phyloP scores from a whole-genome alignment of 2,888 invertebrate genomes.

The Schizotus pectinicornis region DNA sequence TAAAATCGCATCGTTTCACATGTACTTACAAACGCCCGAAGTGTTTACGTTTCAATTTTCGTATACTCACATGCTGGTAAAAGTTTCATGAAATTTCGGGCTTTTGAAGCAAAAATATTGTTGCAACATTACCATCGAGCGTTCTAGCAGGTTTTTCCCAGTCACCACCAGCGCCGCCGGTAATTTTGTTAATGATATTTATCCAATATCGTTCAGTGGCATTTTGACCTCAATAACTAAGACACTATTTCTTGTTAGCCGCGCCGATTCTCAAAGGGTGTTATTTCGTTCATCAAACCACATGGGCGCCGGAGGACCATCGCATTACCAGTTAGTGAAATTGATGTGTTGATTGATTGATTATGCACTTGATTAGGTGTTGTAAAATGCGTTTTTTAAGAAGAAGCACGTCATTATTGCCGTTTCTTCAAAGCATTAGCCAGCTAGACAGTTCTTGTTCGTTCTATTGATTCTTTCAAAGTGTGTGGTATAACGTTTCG shows the following conservation, averaged over 20 bases:
- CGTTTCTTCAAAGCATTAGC: too few relatives aligned
- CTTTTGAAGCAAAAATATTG: slow-evolving; percentile 10
- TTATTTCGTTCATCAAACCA: slow-evolving; percentile 77
- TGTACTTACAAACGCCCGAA: neutral
- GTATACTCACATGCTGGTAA: too few relatives aligned
- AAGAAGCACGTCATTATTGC: slow-evolving; percentile 1
- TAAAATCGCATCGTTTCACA: slow-evolving; percentile 7
- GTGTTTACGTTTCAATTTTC: neutral
- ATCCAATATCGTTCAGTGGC: neutral
- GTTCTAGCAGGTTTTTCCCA: too few relatives aligned
- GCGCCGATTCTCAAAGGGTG: slow-evolving; percentile 75
- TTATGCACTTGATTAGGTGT: slow-evolving; percentile 27
- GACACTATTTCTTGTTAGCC: slow-evolving; percentile 62
- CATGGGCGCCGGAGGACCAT: slow-evolving; percentile 69
- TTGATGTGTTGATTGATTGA: slow-evolving; percentile 17
- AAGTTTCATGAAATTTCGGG: neutral
- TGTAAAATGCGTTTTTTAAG: neutral
- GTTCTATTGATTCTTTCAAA: slow-evolving; percentile 2
- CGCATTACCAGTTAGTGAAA: slow-evolving; percentile 75
- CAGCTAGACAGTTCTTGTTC: too few relatives aligned
- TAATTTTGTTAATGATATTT: slow-evolving; percentile 19
- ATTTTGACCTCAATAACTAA: slow-evolving; percentile 12
- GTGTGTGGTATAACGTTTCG: slow-evolving; percentile 11
- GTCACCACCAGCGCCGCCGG: neutral
- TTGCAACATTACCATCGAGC: neutral